phyloP scores from a whole-genome alignment of 2,113 vertebrate species.

The Odocoileus hemionus region DNA sequence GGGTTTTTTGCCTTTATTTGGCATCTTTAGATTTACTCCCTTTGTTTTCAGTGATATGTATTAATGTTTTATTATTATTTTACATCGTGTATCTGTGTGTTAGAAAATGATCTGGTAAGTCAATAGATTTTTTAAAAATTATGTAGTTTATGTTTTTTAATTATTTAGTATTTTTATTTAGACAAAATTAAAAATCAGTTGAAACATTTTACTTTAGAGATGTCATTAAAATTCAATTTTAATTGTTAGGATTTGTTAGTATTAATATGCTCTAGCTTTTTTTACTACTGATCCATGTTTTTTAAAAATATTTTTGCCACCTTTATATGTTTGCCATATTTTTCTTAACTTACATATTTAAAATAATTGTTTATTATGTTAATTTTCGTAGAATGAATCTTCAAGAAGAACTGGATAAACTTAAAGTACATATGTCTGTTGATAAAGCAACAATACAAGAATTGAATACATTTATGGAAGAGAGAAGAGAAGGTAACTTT shows the following conservation, averaged over 20 bases:
- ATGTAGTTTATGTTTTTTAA: background rate
- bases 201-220: background rate
- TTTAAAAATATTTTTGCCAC: background rate
- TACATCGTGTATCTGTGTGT: background rate
- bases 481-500: conserved; percentile 81
- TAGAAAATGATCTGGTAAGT: background rate
- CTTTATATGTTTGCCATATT: background rate
- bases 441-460: conserved; percentile 85
- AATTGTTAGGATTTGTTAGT: background rate
- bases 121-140: background rate
- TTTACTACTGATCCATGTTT: background rate
- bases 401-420: conserved; percentile 88
- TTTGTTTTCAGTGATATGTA: background rate
- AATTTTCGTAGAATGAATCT: conserved; percentile 80
- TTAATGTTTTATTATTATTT: background rate
- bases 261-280: background rate
- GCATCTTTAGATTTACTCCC: background rate
- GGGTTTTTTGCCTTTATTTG: background rate
- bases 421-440: conserved; percentile 81
- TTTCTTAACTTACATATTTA: conserved; percentile 3
- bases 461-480: conserved; percentile 78
- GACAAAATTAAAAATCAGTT: background rate
- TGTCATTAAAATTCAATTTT: conserved; percentile 12
- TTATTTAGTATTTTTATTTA: background rate
- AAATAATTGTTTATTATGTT: conserved; percentile 46